phyloP scores from a whole-genome alignment of 1,140 invertebrate species.

The Drosophila ohnishii region DNA sequence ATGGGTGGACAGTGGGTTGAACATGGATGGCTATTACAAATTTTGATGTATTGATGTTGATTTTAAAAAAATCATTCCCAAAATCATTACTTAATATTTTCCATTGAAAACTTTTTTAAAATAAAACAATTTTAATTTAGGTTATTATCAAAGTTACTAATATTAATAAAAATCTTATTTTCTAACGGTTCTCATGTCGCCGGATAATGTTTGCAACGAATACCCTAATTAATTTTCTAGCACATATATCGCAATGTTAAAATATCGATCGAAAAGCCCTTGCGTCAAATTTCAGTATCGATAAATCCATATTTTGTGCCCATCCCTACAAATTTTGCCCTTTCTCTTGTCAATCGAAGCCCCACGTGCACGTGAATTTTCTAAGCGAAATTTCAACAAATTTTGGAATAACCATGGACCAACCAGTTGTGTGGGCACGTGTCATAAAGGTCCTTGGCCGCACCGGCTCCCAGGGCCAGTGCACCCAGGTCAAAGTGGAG shows the following conservation, averaged over 20 bases:
- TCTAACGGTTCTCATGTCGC: too few relatives aligned
- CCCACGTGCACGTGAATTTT: slow-evolving; percentile 70
- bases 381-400: slow-evolving; percentile 44
- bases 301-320: neutral
- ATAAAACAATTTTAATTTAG: too few relatives aligned
- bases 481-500: slow-evolving; percentile 99
- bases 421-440: slow-evolving; percentile 92
- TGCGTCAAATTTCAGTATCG: neutral
- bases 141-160: too few relatives aligned
- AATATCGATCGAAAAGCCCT: neutral
- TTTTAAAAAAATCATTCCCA: neutral
- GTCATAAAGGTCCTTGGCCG: slow-evolving; percentile 97
- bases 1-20: slow-evolving; percentile 31
- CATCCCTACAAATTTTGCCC: too few relatives aligned
- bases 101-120: too few relatives aligned
- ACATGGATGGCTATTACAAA: neutral
- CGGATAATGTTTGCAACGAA: too few relatives aligned
- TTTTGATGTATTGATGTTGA: neutral
- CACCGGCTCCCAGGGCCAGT: slow-evolving; percentile 99
- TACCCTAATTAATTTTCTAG: neutral
- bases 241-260: too few relatives aligned
- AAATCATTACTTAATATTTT: too few relatives aligned
- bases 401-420: slow-evolving; percentile 87
- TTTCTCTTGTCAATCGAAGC: slow-evolving; percentile 54
- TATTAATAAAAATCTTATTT: too few relatives aligned